These are phyloP conservation scores for Byasa hedistus DNA, from an alignment of 2,888 invertebrate species.

Conservation along the genomic window DNA sequence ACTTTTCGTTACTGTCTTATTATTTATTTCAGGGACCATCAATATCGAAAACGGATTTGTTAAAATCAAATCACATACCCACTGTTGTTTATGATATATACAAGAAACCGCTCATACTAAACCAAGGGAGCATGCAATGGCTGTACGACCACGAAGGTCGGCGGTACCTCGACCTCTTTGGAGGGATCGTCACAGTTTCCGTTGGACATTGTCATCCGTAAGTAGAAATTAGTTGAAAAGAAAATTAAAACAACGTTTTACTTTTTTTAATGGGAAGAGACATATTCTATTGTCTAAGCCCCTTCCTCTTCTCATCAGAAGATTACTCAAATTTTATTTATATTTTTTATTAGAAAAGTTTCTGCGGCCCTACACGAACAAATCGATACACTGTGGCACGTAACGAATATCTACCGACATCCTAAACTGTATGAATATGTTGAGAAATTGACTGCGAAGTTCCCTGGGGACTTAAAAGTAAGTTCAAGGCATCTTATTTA, in stretches of 20 bases:
- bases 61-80: conserved; percentile 83
- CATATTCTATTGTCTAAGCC: too few species aligned
- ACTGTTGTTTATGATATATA: conserved; percentile 88
- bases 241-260: conserved; percentile 2
- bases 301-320: too few species aligned
- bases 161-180: conserved; percentile 96
- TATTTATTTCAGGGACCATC: conserved; percentile 77
- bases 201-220: conserved; percentile 99
- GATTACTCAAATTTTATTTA: not conserved
- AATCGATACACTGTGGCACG: conserved; percentile 91
- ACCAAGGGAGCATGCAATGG: conserved; percentile 95
- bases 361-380: conserved; percentile 89
- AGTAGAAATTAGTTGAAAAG: conserved; percentile 57
- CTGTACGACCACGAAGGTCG: conserved; percentile 91
- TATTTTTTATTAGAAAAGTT: conserved; percentile 84
- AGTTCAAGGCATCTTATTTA: not conserved
- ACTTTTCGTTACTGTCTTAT: not conserved
- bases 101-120: conserved; percentile 89
- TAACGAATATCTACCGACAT: conserved; percentile 94
- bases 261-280: conserved; percentile 80
- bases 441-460: conserved; percentile 86
- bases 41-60: conserved; percentile 78
- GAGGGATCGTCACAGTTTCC: conserved; percentile 97
- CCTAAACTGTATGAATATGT: conserved; percentile 95
- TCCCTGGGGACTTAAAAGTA: conserved; percentile 93